Conservation (phyloP, 2,888 invertebrate species). For the Eurois occulta region DNA sequence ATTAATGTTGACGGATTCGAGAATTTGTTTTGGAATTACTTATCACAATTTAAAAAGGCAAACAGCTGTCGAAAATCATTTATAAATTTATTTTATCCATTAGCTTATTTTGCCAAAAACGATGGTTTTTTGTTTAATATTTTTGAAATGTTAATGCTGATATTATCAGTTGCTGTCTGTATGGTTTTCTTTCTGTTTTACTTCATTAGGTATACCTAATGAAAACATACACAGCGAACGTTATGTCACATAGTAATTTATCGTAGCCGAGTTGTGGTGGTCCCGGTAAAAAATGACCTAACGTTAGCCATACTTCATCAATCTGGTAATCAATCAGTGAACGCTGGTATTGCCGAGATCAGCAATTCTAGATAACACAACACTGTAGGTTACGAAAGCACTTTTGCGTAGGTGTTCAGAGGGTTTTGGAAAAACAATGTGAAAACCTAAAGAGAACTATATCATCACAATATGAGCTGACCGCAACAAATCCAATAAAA, state of each 20-base stretch:
- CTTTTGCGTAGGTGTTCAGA: neutral
- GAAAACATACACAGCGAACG: neutral
- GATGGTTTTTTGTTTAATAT: neutral
- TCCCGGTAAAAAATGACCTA: slow-evolving; percentile 16
- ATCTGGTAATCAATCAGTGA: slow-evolving; percentile 50
- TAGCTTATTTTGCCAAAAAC: neutral
- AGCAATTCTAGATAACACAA: slow-evolving; percentile 19
- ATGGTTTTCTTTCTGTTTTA: neutral
- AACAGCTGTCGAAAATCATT: slow-evolving; percentile 2
- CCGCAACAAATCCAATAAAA: slow-evolving; percentile 3
- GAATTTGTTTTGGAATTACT: slow-evolving; percentile 22
- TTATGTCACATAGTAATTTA: slow-evolving; percentile 16
- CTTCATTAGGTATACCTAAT: slow-evolving; percentile 1
- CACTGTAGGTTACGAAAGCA: neutral
- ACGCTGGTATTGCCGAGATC: slow-evolving; percentile 21
- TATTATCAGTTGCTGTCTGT: neutral
- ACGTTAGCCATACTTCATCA: slow-evolving; percentile 35
- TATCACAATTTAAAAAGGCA: neutral
- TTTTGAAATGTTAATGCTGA: neutral
- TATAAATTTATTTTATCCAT: neutral
- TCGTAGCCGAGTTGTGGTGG: neutral
- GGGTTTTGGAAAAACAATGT: slow-evolving; percentile 4
- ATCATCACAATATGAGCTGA: neutral
- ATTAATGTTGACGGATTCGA: slow-evolving; percentile 17
- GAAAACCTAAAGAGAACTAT: neutral